Evolutionary conservation across 2,113 vertebrate genomes (phyloP).

Genomic region (Pomatostomus ruficeps): DNA sequence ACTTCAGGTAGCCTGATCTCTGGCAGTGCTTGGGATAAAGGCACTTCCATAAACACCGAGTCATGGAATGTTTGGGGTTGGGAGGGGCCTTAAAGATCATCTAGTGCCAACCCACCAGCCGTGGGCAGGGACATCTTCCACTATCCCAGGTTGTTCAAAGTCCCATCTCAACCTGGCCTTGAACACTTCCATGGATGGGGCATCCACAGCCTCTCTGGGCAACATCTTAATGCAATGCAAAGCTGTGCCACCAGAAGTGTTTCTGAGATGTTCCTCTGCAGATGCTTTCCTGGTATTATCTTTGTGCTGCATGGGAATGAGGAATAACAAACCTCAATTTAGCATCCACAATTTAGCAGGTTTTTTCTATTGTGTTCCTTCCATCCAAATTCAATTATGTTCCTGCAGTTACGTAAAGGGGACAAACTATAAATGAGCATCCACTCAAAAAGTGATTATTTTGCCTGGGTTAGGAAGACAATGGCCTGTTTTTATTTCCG

Average conservation of each 20-base stretch:
- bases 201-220: background rate
- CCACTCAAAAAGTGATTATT: background rate
- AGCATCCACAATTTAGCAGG: background rate
- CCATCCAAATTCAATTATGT: background rate
- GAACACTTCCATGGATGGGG: background rate
- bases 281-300: background rate
- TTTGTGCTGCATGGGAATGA: background rate
- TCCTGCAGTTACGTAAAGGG: background rate
- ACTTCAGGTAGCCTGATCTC: conserved; percentile 75
- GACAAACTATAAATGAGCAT: background rate
- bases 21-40: background rate
- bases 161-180: background rate
- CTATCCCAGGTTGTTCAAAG: background rate
- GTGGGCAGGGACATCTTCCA: background rate
- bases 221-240: background rate
- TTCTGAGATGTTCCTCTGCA: background rate
- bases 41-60: background rate
- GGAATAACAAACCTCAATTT: background rate
- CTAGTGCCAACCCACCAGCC: fast-evolving
- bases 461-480: background rate
- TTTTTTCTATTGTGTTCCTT: background rate
- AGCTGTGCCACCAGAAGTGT: background rate
- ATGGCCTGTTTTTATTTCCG: background rate
- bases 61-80: background rate
- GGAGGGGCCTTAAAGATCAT: background rate